Evolutionary conservation across 2,797 vertebrate species (phyloP), one percentile per base, ranked within the genome.

Genomic region (Philypnodon macrostomus): DNA sequence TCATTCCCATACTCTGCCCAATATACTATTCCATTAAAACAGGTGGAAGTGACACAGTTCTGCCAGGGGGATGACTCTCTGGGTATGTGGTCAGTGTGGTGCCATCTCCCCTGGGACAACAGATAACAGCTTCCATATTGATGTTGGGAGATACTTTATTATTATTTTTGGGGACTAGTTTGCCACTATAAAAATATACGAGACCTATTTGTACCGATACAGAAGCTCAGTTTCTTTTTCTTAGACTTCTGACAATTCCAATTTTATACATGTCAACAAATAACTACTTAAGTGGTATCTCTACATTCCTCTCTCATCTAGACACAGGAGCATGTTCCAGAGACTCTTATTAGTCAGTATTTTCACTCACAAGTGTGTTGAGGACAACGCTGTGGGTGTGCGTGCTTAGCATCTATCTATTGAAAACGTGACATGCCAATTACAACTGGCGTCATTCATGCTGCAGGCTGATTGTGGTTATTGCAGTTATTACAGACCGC

Each of bases 1-100:
- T 63, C 79, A 75, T 73, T 84, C 57, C 81, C 79, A 75, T 75
- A 77, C 69, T 67, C 82, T 77, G 75, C 82, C 81, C 80, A 83
- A 85, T 85, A 78, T 77, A 81, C 78, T 73, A 76, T 82, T 87
- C 81, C 80, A 85, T 81, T 73, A 89, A 88, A 87, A 81, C 84
- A 84, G 84, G 81, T 80, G 84, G 84, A 86, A 86, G 85, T 80
- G 77, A 85, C 84, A 85, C 74, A 81, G 83, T 85, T 83, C 75
- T 83, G 82, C 71, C 84, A 83, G 80, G 44, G 75, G 75, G 68
- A 75, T 74, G 81, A 77, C 81, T 82, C 67, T 66, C 45, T 5
- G 47, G 58, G 57, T 77, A 70, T 81, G 82, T 65, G 70, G 33
- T 53, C 44, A 36, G 56, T 34, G 33, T 38, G 58, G 60, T 74